These are phyloP conservation scores for Leucosticte australis DNA, from an alignment of 2,113 vertebrate species.

Conservation along the genomic window DNA sequence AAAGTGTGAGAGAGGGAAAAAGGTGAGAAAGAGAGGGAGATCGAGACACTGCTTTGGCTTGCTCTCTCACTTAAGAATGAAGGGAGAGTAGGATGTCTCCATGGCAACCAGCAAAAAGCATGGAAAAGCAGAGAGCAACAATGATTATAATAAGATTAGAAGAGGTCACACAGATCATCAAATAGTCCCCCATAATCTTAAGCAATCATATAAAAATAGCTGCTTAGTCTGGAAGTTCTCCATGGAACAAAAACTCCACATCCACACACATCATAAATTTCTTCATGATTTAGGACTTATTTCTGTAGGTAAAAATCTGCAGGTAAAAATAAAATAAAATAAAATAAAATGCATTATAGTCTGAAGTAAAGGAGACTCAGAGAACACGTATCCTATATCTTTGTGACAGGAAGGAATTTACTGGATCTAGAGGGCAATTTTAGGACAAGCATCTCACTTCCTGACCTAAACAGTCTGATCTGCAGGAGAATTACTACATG, in stretches of 20 bases:
- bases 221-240: neutral
- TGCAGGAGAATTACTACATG: neutral
- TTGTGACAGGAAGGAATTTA: neutral
- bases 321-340: neutral
- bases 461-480: neutral
- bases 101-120: conserved; percentile 51
- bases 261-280: neutral
- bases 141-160: conserved; percentile 55
- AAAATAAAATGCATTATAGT: neutral
- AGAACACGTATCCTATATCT: neutral
- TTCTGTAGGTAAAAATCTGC: neutral
- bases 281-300: neutral
- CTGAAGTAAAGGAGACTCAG: neutral
- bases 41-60: neutral
- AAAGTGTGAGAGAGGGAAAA: conserved; percentile 32
- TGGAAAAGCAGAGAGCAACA: conserved; percentile 49
- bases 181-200: conserved; percentile 21
- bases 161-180: conserved; percentile 47
- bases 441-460: neutral
- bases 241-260: neutral
- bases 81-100: conserved; percentile 34
- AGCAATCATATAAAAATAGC: neutral
- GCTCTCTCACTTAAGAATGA: conserved; percentile 25
- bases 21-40: conserved; percentile 45
- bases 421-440: neutral